Percentiles rank a stretch among this genome's conserved stretches.
These are phyloP conservation scores for Heliconius sara DNA, from an alignment of 2,888 invertebrate species.

Conservation along the genomic window DNA sequence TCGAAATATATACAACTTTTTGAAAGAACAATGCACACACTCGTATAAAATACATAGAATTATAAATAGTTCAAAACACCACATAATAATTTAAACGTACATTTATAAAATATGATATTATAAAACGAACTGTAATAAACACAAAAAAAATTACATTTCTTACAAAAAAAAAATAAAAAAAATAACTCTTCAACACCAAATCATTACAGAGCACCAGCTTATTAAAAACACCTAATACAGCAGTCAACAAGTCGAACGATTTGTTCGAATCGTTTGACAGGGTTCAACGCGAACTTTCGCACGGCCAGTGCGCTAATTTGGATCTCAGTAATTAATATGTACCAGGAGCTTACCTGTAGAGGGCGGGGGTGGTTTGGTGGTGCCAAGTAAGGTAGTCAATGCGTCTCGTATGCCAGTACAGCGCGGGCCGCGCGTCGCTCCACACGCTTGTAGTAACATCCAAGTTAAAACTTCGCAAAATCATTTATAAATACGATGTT, in stretches of 20 bases:
- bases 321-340: constrained; percentile 76
- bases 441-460: constrained; percentile 53
- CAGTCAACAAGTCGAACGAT: constrained; percentile 46
- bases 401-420: constrained; percentile 59
- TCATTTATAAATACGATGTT: constrained; percentile 21
- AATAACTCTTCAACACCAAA: background rate
- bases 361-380: constrained; percentile 50
- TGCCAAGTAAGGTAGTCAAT: constrained; percentile 49
- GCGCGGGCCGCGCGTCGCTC: constrained; percentile 62
- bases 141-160: background rate
- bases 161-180: background rate
- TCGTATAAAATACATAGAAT: too few relatives aligned
- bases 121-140: background rate
- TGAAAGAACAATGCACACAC: too few relatives aligned
- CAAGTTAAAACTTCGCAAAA: constrained; percentile 55
- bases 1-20: too few relatives aligned
- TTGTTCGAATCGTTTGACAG: constrained; percentile 61
- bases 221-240: background rate
- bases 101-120: background rate
- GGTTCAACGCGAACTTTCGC: constrained; percentile 62
- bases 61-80: too few relatives aligned
- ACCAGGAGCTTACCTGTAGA: constrained; percentile 57
- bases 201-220: background rate
- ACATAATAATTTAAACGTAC: too few relatives aligned
- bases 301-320: constrained; percentile 71